These are phyloP conservation scores for Ammospiza nelsoni DNA, from an alignment of 2,113 vertebrate genomes.

Conservation along the genomic window DNA sequence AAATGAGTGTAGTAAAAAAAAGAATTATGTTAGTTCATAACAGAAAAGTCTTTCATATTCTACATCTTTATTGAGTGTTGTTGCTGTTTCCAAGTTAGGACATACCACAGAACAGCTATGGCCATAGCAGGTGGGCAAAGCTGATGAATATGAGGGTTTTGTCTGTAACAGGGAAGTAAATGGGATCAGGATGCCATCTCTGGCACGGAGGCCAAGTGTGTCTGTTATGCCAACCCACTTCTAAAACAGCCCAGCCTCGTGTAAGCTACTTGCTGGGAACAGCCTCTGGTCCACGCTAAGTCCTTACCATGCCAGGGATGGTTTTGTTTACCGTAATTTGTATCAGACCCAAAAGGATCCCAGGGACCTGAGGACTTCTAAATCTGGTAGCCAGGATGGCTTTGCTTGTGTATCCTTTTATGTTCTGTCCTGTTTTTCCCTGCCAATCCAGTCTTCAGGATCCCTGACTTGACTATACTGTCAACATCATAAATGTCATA, in stretches of 20 bases:
- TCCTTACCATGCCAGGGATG: not conserved
- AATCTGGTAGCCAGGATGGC: not conserved
- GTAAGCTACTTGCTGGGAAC: not conserved
- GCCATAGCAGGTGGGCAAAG: not conserved
- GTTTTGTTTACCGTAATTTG: not conserved
- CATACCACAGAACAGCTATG: not conserved
- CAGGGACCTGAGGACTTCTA: not conserved
- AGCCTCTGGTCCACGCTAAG: accelerated
- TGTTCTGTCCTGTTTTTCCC: not conserved
- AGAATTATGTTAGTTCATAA: not conserved
- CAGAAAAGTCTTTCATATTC: not conserved
- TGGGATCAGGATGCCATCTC: not conserved
- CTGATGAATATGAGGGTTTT: not conserved
- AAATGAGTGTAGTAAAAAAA: not conserved
- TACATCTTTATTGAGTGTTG: not conserved
- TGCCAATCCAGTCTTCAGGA: not conserved
- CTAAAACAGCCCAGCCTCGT: not conserved
- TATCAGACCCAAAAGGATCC: not conserved
- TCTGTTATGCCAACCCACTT: not conserved
- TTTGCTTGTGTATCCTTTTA: not conserved
- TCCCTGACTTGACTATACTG: not conserved
- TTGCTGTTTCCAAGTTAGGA: not conserved
- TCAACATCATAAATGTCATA: not conserved
- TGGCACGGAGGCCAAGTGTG: not conserved
- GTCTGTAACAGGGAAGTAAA: not conserved